Base-by-base conservation (phyloP, 2,797 vertebrate species). In the Ciconia nigra region DNA sequence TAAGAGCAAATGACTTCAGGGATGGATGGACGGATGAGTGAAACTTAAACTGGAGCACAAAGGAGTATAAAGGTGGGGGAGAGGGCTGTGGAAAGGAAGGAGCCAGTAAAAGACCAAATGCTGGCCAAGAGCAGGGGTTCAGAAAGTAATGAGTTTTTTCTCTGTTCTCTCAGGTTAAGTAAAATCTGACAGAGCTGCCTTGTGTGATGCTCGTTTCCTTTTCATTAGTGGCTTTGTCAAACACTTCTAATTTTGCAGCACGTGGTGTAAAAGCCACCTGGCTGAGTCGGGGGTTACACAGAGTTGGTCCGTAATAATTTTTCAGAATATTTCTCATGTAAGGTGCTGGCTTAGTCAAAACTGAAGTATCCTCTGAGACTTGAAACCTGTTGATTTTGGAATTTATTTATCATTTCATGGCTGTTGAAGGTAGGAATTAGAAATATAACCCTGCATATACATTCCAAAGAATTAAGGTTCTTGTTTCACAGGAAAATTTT, bases 361-460 rank as follows among this genome's bases (percentile, higher is more conserved):
- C 78, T 63, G 37, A 67, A 85, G 12, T 69, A 70, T 59, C 28
- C 59, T 85, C 67, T 15, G 14, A 93, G n/a, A 85, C 58, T 76
- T 61, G 0, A 91, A 92, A 83, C 8, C 11, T 59, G 2, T 22
- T 65, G 26, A 65, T 80, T 85, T 91, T 63, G 74, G 29, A 63
- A 73, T 78, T 89, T 73, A 42, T 74, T 95, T 89, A 79, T 89
- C 11, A 51, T 78, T 91, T 92, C 15, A 42, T 65, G 67, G 24
- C 55, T 92, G 59, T 89, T 66, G 10, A 87, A 82, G 70, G 46
- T 33, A 83, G 55, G 66, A 83, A 70, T 62, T 83, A 51, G 82
- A 91, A 95, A 90, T 88, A 90, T 94, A 95, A 91, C 29, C 57
- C 83, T 35, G 76, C 78, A 9, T 72, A 89, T 66, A 39, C 84